phyloP scores from a whole-genome alignment of 2,113 vertebrate species.

The Melospiza georgiana region DNA sequence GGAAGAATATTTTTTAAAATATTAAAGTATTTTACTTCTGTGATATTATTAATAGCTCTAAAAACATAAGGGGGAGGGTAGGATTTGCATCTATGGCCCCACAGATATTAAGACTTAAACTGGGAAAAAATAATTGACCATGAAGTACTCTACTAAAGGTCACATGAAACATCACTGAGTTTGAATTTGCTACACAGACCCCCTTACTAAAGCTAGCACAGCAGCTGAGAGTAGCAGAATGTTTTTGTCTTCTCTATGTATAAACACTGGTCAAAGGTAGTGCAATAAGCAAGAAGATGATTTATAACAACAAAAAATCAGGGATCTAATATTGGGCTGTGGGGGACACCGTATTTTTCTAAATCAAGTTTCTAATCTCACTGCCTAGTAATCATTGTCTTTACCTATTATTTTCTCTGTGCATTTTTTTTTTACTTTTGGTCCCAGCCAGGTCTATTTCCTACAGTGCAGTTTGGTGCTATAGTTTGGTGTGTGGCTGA shows the following conservation, averaged over 20 bases:
- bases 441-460: background rate
- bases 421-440: background rate
- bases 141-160: background rate
- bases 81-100: background rate
- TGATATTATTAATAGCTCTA: background rate
- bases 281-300: background rate
- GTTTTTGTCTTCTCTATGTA: background rate
- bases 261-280: background rate
- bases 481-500: background rate
- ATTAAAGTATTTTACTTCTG: background rate
- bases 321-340: background rate
- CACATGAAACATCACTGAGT: background rate
- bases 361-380: background rate
- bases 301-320: background rate
- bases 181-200: background rate
- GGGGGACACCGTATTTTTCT: background rate
- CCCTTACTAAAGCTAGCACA: background rate
- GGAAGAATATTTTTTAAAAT: background rate
- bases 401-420: background rate
- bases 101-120: background rate
- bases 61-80: background rate
- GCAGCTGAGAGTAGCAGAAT: background rate
- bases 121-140: background rate
- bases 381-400: background rate
- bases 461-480: background rate